Base-by-base conservation (phyloP, 2,797 vertebrate genomes). In the Gephyroberyx darwinii region DNA sequence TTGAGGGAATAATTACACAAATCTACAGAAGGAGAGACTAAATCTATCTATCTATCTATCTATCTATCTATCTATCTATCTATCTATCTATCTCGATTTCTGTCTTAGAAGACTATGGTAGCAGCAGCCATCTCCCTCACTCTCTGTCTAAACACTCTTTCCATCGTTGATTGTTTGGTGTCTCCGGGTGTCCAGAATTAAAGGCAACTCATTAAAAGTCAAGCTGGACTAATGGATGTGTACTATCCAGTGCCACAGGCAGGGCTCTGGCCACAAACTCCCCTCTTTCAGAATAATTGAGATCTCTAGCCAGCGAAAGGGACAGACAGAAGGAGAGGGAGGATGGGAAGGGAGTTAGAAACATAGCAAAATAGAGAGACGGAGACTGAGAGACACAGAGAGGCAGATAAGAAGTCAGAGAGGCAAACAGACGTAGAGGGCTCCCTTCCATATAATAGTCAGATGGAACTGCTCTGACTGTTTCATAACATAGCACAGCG, bases 201-300 rank as follows among this genome's bases (percentile, higher is more conserved):
- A 17, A 33, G 63, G 13, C 47, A 37, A 14, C 59, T 75, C 51
- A 79, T 77, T 84, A 48, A 72, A 68, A 77, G 39, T 60, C 67
- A 30, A 55, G 22, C 43, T 6, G 19, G 39, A 65, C 19, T 48
- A 55, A 71, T 48, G 2, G 13, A 77, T 51, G 16, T 62, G 30
- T 41, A 54, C 61, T 53, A 39, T 19, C 31, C 17, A 26, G 33
- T 55, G 43, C 52, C 26, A 8, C n/a, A 35, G 17, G 52, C n/a
- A 35, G 17, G 52, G 41, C 48, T n/a, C n/a, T n/a, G 48, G 22
- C 31, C 20, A 57, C 41, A 52, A 53, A 58, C 13, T 61, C 52
- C 4, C 12, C 4, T 3, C 52, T 58, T 67, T 66, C 10, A 69
- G 51, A 16, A 16, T 8, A 35, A 66, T 9, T 8, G 62, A 0